Evolutionary conservation across 2,113 vertebrate species (phyloP).

Genomic region (Barnardius zonarius): DNA sequence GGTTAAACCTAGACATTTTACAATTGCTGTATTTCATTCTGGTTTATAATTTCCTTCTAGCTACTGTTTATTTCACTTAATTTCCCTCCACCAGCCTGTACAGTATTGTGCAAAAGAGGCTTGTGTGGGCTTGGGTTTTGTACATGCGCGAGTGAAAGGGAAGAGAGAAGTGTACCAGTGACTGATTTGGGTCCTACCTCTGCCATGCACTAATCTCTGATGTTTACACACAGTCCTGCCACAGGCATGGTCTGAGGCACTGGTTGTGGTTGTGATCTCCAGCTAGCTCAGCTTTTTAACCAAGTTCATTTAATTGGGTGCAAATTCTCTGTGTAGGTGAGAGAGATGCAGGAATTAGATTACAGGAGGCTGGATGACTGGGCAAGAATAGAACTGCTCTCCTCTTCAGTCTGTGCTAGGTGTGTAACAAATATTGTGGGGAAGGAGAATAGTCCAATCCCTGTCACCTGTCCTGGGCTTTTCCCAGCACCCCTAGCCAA

Average conservation of each 20-base stretch:
- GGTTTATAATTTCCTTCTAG: background rate
- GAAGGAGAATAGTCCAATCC: background rate
- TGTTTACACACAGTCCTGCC: background rate
- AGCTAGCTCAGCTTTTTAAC: background rate
- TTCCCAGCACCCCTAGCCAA: background rate
- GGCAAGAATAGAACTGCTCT: background rate
- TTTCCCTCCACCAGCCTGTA: background rate
- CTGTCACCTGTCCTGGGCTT: background rate
- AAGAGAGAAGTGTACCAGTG: background rate
- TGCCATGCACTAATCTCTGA: rapidly evolving
- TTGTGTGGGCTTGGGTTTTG: background rate
- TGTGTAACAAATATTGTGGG: rapidly evolving
- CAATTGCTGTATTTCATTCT: background rate
- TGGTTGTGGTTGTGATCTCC: background rate
- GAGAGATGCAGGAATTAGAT: background rate
- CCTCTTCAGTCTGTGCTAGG: background rate
- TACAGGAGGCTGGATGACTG: background rate
- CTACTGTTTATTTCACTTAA: background rate
- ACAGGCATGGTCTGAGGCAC: background rate
- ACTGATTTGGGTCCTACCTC: background rate
- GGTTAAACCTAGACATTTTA: background rate
- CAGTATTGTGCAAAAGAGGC: background rate
- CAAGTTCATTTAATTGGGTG: background rate
- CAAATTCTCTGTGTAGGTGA: background rate
- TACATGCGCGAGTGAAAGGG: background rate